phyloP scores from a whole-genome alignment of 2,797 vertebrate genomes.

The Anomalospiza imberbis region DNA sequence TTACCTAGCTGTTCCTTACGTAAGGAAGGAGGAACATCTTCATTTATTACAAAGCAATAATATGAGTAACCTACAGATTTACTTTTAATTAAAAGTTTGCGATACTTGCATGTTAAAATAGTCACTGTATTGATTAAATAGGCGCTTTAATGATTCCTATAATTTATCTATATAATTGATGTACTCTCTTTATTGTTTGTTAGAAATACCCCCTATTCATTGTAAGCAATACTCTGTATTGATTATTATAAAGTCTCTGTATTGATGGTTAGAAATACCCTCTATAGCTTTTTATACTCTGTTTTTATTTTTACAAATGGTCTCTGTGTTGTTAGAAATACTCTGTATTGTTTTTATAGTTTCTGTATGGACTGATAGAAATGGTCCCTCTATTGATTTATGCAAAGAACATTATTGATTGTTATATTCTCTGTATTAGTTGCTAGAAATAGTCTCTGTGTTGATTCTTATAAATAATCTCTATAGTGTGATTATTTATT shows the following conservation, averaged over 20 bases:
- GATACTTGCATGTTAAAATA: background rate
- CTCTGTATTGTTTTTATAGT: background rate
- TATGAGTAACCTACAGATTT: background rate
- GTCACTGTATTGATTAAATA: too few relatives aligned
- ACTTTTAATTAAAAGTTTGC: background rate
- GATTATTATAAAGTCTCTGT: background rate
- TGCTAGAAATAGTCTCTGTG: background rate
- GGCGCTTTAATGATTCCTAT: too few relatives aligned
- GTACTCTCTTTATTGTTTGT: background rate
- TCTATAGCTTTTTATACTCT: background rate
- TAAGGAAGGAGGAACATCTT: background rate
- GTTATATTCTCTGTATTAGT: background rate
- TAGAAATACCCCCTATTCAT: background rate
- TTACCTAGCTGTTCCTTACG: background rate
- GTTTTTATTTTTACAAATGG: background rate
- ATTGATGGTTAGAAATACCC: background rate
- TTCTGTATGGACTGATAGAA: background rate
- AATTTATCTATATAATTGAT: background rate
- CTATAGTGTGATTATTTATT: background rate
- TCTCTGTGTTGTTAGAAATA: background rate
- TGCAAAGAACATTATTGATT: background rate
- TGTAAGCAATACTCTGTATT: background rate
- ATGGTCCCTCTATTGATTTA: background rate
- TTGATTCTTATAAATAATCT: background rate
- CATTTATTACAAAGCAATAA: background rate